A percentile compares a stretch with the other conserved stretches of the same genome.
phyloP scores from a whole-genome alignment of 2,888 invertebrate genomes.

The Clitarchus hookeri region DNA sequence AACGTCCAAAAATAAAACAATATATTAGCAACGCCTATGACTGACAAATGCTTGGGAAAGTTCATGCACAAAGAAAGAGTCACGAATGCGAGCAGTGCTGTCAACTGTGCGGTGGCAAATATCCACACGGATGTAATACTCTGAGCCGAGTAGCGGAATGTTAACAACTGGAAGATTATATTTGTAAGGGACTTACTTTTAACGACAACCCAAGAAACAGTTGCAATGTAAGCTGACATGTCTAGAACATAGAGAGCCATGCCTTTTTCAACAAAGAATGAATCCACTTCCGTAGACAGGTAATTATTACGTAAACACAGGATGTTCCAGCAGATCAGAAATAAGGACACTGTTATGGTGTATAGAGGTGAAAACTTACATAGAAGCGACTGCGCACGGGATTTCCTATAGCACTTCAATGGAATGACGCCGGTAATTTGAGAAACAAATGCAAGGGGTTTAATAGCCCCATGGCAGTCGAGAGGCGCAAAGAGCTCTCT shows the following conservation, averaged over 20 bases:
- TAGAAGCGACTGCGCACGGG: too few species aligned
- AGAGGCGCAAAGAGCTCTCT: too few species aligned
- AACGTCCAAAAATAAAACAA: neutral
- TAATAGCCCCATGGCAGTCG: too few species aligned
- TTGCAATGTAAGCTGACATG: neutral
- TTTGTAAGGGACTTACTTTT: neutral
- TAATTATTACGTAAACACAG: too few species aligned
- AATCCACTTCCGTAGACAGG: too few species aligned
- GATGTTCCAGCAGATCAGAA: neutral
- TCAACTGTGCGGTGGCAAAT: neutral
- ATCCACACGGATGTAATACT: neutral
- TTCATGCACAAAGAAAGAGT: neutral
- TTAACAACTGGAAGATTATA: neutral
- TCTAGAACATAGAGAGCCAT: neutral
- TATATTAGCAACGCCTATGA: neutral
- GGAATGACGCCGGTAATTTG: too few species aligned
- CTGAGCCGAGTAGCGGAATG: neutral
- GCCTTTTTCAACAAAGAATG: neutral
- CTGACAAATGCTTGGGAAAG: neutral
- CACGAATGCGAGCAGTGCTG: neutral
- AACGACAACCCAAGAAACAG: neutral
- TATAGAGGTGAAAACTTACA: neutral
- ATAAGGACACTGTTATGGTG: neutral
- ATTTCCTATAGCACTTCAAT: too few species aligned
- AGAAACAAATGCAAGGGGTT: too few species aligned